Conservation (phyloP, 2,888 invertebrate genomes). For the Lordiphosa andalusiaca region DNA sequence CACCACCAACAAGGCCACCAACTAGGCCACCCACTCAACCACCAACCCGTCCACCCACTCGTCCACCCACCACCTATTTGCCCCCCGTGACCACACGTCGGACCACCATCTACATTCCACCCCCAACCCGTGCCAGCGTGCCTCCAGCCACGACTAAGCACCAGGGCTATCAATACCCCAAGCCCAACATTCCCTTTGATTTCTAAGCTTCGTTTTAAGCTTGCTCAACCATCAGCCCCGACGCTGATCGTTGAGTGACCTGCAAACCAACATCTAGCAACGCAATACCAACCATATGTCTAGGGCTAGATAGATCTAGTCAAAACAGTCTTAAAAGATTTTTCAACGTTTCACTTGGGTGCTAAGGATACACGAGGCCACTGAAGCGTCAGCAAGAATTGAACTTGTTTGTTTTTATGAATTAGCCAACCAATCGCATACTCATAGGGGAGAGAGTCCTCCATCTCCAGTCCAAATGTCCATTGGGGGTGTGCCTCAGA, state of each 20-base stretch:
- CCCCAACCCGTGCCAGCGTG: slow-evolving; percentile 46
- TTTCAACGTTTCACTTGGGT: slow-evolving; percentile 52
- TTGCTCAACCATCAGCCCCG: slow-evolving; percentile 36
- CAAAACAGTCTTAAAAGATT: slow-evolving; percentile 74
- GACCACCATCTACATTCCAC: slow-evolving; percentile 57
- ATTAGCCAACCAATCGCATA: slow-evolving; percentile 66
- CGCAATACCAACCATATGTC: slow-evolving; percentile 75
- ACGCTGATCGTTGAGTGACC: slow-evolving; percentile 43
- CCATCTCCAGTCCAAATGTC: slow-evolving; percentile 9
- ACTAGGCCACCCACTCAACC: slow-evolving; percentile 23
- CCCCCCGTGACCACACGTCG: slow-evolving; percentile 39
- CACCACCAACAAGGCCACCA: slow-evolving; percentile 15
- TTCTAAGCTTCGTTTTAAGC: slow-evolving; percentile 58
- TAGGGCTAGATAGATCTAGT: slow-evolving; percentile 80
- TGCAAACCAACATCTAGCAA: slow-evolving; percentile 70
- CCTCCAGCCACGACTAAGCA: slow-evolving; percentile 55
- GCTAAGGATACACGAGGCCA: slow-evolving; percentile 40
- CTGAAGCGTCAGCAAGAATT: slow-evolving; percentile 58
- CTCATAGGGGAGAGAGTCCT: slow-evolving; percentile 32
- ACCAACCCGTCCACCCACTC: slow-evolving; percentile 31
- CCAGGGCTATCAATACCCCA: slow-evolving; percentile 75
- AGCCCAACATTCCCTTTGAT: slow-evolving; percentile 71
- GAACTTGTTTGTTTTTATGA: slow-evolving; percentile 62
- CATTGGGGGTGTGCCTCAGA: slow-evolving; percentile 43
- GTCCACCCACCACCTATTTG: slow-evolving; percentile 33